Evolutionary conservation across 2,113 vertebrate genomes (phyloP), one percentile per base, ranked within the genome.

Genomic region (Halichoerus grypus): DNA sequence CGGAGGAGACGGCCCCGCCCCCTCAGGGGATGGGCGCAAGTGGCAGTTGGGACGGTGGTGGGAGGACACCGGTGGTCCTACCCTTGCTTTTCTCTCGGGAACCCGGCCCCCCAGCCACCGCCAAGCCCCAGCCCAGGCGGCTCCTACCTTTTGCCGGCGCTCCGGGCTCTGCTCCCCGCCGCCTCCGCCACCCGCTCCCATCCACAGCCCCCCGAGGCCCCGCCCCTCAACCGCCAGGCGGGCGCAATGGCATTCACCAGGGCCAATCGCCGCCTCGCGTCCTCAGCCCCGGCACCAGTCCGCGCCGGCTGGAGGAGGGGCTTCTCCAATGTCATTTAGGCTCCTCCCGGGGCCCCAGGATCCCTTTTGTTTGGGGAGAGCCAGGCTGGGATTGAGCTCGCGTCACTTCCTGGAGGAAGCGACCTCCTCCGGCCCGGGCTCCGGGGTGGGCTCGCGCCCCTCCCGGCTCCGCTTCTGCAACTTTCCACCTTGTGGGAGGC

Each of bases 331-430:
- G 76, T 94, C 97, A 94, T 71, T 91, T 94, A 67, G 59, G 91
- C 97, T 98, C 97, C 97, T 97, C 97, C 98, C 85, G 53, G 97
- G 84, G 84, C 96, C 93, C 95, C 97, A 91, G 59, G 95, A 98
- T 98, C 97, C 97, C 98, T 98, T 98, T 98, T 98, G 98, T 98
- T 98, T 98, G 97, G 98, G 74, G 93, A 98, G 97, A 98, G 95
- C 96, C 91, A 15, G 85, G 80, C 84, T 77, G 97, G 97, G 97
- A 96, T 97, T 53, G 97, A 94, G 85, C 51, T 12, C 5, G 77
- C 98, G 97, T 98, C 98, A 98, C 94, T 98, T 98, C 98, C 98
- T 85, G 91, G 42, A 91, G 97, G 96, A 97, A 97, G 94, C 88
- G 10, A 13, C 33, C 13, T 77, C 69, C 85, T 90, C n/a, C 1